phyloP scores from a whole-genome alignment of 2,113 vertebrate genomes.

The Microcebus tavaratra region DNA sequence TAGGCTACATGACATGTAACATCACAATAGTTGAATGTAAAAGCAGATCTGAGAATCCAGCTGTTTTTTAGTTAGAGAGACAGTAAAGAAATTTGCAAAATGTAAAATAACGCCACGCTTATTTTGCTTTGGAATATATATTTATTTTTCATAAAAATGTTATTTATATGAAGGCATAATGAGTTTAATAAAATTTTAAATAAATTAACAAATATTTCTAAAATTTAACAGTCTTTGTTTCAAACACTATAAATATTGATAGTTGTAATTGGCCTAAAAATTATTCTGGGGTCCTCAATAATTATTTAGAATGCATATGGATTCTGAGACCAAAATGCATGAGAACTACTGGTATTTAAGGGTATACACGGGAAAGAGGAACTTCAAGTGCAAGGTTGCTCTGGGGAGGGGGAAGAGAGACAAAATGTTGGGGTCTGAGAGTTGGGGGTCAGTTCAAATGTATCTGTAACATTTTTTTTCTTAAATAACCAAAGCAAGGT shows the following conservation, averaged over 20 bases:
- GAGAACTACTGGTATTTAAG: not conserved
- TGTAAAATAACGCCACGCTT: not conserved
- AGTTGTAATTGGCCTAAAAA: not conserved
- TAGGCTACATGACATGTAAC: fast-evolving
- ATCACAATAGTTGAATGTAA: not conserved
- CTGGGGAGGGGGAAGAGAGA: too few species aligned
- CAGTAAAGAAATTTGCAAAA: not conserved
- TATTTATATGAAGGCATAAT: not conserved
- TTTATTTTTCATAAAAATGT: not conserved
- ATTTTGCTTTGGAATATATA: not conserved
- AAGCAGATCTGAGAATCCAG: not conserved
- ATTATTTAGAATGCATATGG: not conserved
- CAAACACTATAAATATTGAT: not conserved
- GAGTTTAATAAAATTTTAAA: not conserved
- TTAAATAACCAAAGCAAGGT: not conserved
- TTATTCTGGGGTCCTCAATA: not conserved
- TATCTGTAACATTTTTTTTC: not conserved
- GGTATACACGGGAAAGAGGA: not conserved
- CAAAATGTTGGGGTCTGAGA: not conserved
- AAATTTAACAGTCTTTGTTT: not conserved
- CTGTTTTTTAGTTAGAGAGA: not conserved
- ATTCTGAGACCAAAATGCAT: not conserved
- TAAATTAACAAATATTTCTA: not conserved
- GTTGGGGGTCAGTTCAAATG: too few species aligned
- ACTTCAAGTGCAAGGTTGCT: not conserved